phyloP scores from a whole-genome alignment of 2,888 invertebrate species.

The Cordilura impudica region DNA sequence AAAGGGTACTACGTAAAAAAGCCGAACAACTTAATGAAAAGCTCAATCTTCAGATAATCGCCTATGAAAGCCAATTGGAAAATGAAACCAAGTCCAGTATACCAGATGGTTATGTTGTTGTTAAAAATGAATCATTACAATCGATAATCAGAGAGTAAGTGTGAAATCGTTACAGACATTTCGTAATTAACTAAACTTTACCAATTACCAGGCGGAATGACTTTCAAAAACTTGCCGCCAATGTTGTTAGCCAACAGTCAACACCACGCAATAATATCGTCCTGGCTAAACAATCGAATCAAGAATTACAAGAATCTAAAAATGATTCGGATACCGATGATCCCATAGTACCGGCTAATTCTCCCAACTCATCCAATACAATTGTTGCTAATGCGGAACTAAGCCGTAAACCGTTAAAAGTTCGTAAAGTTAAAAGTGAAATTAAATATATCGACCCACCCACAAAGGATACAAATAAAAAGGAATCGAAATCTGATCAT shows the following conservation, averaged over 20 bases:
- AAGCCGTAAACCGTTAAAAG: slow-evolving; percentile 68
- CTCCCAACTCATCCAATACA: background rate
- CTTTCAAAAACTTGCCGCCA: slow-evolving; percentile 68
- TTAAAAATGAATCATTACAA: slow-evolving; percentile 70
- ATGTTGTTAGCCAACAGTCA: slow-evolving; percentile 59
- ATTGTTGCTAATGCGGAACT: slow-evolving; percentile 10
- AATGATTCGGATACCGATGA: background rate
- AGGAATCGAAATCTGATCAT: slow-evolving; percentile 74
- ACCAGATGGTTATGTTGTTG: slow-evolving; percentile 71
- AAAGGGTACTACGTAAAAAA: slow-evolving; percentile 82
- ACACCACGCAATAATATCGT: slow-evolving; percentile 66
- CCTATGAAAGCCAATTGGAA: slow-evolving; percentile 70
- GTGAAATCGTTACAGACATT: background rate
- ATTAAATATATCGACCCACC: slow-evolving; percentile 71
- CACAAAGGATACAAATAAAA: slow-evolving; percentile 67
- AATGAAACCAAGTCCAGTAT: slow-evolving; percentile 59
- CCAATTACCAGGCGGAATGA: slow-evolving; percentile 64
- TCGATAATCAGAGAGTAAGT: slow-evolving; percentile 72
- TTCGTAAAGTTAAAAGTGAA: slow-evolving; percentile 76
- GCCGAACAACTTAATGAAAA: slow-evolving; percentile 82
- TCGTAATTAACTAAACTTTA: background rate
- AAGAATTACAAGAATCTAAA: background rate
- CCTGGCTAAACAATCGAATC: slow-evolving; percentile 39
- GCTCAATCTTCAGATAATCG: slow-evolving; percentile 81
- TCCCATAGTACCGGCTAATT: slow-evolving; percentile 24